Conservation (phyloP, 1,140 invertebrate species). For the Ceratosolen fusciceps region DNA sequence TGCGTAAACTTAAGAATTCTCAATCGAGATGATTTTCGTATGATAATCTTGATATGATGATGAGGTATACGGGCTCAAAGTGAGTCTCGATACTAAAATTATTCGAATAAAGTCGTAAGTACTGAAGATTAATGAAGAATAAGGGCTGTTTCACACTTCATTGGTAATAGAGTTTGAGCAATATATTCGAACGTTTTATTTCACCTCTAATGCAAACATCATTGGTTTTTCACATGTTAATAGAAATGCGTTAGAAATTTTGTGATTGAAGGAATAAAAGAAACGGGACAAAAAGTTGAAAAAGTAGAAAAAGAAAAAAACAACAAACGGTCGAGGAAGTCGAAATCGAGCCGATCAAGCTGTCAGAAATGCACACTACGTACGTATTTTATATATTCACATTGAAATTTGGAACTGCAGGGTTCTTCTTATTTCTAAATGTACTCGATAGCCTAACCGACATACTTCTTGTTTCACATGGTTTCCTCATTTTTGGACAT, state of each 20-base stretch:
- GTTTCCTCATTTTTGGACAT: background rate
- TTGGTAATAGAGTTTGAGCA: too few relatives aligned
- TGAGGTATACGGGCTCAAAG: too few relatives aligned
- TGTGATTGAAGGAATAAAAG: background rate
- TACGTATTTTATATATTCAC: constrained; percentile 27
- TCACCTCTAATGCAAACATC: too few relatives aligned
- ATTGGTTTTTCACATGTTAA: too few relatives aligned
- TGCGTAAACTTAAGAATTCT: background rate
- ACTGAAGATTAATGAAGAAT: too few relatives aligned
- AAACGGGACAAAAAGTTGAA: constrained; percentile 2
- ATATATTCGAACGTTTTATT: too few relatives aligned
- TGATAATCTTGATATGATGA: too few relatives aligned
- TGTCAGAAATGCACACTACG: background rate
- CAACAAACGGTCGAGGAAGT: background rate
- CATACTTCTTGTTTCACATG: background rate
- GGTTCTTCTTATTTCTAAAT: constrained; percentile 2
- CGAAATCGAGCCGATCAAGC: constrained; percentile 28
- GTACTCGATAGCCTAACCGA: constrained; percentile 6
- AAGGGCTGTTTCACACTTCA: too few relatives aligned
- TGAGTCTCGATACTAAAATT: too few relatives aligned
- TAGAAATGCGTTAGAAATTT: background rate
- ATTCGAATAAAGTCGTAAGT: too few relatives aligned
- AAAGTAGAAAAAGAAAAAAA: constrained; percentile 11
- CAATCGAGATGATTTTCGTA: too few relatives aligned
- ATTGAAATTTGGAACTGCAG: constrained; percentile 32